Evolutionary conservation across 2,797 vertebrate species (phyloP), one percentile per base, ranked within the genome.

Genomic region (Eurystomus glaucurus): DNA sequence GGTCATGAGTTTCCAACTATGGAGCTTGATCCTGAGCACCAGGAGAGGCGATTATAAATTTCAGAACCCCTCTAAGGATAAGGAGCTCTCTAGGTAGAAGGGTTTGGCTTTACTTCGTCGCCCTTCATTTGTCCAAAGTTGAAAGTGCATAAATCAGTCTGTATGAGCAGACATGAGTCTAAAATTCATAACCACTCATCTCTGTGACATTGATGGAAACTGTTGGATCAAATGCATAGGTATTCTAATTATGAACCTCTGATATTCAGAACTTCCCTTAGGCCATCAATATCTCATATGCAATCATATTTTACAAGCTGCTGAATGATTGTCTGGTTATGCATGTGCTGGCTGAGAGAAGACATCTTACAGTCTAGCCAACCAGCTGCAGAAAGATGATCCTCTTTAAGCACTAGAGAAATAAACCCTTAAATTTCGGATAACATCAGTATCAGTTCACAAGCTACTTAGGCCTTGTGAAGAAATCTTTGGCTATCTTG

Each of bases 251-350:
- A 97, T 90, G 93, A 97, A 70, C 54, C 52, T 92, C 85, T 88
- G 90, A 92, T 97, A 93, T 92, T 96, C 96, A 97, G 94, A 94
- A 88, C 82, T 97, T 94, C 92, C 95, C 76, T 95, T 82, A 75
- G 96, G 95, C 93, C 89, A 96, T 96, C 92, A 92, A 66, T 97
- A 96, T 97, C 96, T 96, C 58, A 74, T 69, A 85, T 84, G 91
- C 91, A 96, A 77, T 96, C 91, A 78, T 94, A 97, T 97, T 97
- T 98, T 97, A 96, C 93, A 96, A 94, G 87, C 90, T 96, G 71
- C 43, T 1, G 4, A 88, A 43, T 57, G 65, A 88, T 88, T 75
- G 65, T 93, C 92, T 96, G 57, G 65, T 88, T 92, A 69, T 80
- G 66, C 79, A 21, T 88, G 58, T 79, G 75, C 87, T 90, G 86